Base-by-base conservation (phyloP, 2,888 invertebrate species). In the Dicyrtomina minuta region DNA sequence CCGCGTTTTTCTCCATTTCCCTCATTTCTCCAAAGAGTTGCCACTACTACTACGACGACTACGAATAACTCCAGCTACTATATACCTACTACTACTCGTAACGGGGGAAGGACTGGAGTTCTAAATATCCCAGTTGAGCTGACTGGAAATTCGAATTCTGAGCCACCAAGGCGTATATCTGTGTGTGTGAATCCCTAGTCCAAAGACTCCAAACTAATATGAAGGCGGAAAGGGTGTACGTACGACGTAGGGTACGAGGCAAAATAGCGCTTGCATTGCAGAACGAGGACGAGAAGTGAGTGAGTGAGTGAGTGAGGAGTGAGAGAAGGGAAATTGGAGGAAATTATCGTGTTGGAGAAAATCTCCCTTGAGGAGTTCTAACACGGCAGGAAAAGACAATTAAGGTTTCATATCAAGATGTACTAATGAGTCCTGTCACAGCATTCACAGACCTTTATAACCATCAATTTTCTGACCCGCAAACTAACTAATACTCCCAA, bases 361-460 rank as follows among this genome's bases (percentile, higher is more conserved):
- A 68, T 73, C 73, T 73, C 73, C 68, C 68, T 67, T 56, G 71
- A 73, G 73, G 62, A 73, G 74, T 68, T 72, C 66, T 68, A 68
- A 68, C 70, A 72, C 70, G 67, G 70, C 68, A 73, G 72, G 71
- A 70, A 70, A 68, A 72, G 76, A 74, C 76, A 74, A 76, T 76
- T 76, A 76, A 72, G 76, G 72, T 61, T 71, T 74, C 73, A 73
- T 73, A 74, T 73, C 72, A 73, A 71, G 67, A 73, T 71, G 65
- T 73, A 71, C 76, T 76, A 76, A 76, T 74, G 76, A 76, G 74
- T 70, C 61, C 75, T 75, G 75, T 75, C 75, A 75, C 73, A 69
- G 73, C 71, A 72, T 72, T 72, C 58, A 71, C 58, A 43, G 46
- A 70, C 69, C 60, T 43, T 67, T 71, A 71, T 73, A 65, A 71